Conservation (phyloP, 2,797 vertebrate genomes). For the Phrynocephalus guinanensis region DNA sequence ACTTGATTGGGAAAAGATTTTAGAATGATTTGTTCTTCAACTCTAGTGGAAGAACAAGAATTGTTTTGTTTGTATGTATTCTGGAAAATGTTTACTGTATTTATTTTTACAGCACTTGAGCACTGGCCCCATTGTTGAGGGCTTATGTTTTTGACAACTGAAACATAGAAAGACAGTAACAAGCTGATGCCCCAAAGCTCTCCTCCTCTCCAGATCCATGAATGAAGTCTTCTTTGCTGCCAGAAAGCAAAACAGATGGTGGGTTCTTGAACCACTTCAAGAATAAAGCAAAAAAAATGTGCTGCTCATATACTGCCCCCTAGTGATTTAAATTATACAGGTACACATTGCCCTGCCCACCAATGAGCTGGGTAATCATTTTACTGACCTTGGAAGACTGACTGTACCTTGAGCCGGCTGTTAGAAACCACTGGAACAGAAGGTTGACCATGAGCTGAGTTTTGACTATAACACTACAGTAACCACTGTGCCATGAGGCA, state of each 20-base stretch:
- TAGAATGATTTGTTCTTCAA: neutral
- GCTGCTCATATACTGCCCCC: no score
- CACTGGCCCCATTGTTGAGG: neutral
- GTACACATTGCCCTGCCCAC: no score
- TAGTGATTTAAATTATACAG: no score
- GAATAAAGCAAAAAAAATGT: neutral
- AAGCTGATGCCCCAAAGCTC: neutral
- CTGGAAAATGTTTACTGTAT: slow-evolving; percentile 61
- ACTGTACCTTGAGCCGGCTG: no score
- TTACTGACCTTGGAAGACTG: no score
- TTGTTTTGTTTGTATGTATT: slow-evolving; percentile 6
- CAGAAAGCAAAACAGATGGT: neutral
- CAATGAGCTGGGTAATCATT: no score
- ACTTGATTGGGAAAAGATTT: slow-evolving; percentile 9
- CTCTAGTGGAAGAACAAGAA: neutral
- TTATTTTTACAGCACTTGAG: slow-evolving; percentile 76
- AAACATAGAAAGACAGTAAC: neutral
- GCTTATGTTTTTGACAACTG: slow-evolving; percentile 15
- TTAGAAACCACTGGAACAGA: no score
- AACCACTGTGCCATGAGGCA: no score
- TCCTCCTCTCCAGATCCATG: neutral
- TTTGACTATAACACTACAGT: no score
- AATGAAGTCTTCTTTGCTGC: neutral
- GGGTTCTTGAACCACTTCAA: neutral
- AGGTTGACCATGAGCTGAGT: no score